Evolutionary conservation across 1,140 invertebrate species (phyloP).

Genomic region (Heliconius hewitsoni): DNA sequence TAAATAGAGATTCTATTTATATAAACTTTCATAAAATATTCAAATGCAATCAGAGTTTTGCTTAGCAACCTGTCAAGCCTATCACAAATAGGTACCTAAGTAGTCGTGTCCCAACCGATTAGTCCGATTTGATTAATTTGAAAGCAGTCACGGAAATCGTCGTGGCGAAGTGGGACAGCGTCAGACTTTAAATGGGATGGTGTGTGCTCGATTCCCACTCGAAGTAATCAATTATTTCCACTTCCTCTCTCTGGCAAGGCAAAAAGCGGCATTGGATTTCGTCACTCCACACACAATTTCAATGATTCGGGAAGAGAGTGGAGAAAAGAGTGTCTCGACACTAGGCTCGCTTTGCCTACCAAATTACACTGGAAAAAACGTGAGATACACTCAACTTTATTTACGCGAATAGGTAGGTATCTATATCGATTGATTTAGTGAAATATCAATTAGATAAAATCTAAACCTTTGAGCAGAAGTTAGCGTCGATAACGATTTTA

Average conservation of each 20-base stretch:
- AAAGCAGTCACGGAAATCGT: conserved; percentile 46
- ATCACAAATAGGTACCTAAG: conserved; percentile 36
- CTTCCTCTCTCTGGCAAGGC: too few relatives aligned
- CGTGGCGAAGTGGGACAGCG: too few relatives aligned
- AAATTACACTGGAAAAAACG: too few relatives aligned
- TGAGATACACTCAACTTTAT: too few relatives aligned
- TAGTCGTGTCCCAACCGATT: conserved; percentile 54
- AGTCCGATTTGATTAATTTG: conserved; percentile 56
- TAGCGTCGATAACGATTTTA: conserved; percentile 33
- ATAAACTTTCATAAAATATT: conserved; percentile 23
- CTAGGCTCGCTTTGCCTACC: too few relatives aligned
- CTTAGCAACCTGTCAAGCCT: conserved; percentile 40
- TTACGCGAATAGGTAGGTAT: not conserved
- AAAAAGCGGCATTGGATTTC: too few relatives aligned
- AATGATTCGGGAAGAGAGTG: too few relatives aligned
- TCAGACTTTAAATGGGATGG: conserved; percentile 25
- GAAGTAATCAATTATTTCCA: too few relatives aligned
- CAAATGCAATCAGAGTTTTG: conserved; percentile 35
- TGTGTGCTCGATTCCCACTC: too few relatives aligned
- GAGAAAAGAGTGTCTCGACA: too few relatives aligned
- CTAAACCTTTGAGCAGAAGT: conserved; percentile 28
- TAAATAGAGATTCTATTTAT: too few relatives aligned
- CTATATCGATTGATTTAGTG: conserved; percentile 9
- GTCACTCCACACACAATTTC: too few relatives aligned
- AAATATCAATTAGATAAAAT: conserved; percentile 50